Conservation (phyloP, 1,140 invertebrate species). For the Planococcus citri region DNA sequence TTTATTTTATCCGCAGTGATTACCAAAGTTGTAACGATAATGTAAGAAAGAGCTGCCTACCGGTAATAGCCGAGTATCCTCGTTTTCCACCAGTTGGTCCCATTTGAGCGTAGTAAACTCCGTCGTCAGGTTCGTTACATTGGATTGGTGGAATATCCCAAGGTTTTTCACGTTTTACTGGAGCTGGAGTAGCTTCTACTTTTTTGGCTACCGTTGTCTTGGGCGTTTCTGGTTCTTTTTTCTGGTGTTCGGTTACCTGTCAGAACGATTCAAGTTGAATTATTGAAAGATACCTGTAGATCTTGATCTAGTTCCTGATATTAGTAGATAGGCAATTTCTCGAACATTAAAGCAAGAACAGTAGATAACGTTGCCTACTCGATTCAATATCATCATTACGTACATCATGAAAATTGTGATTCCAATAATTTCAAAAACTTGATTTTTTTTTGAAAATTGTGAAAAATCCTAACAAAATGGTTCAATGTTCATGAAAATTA, state of each 20-base stretch:
- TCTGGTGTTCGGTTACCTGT: neutral
- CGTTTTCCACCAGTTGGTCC: slow-evolving; percentile 77
- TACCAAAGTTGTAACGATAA: neutral
- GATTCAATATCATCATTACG: too few species aligned
- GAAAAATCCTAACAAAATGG: too few species aligned
- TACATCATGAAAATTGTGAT: too few species aligned
- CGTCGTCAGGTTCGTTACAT: slow-evolving; percentile 77
- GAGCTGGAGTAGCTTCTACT: slow-evolving; percentile 47
- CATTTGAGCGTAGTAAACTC: slow-evolving; percentile 81
- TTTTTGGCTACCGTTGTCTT: slow-evolving; percentile 12
- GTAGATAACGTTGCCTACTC: too few species aligned
- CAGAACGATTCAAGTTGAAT: neutral
- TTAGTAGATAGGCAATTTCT: too few species aligned
- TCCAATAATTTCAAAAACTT: too few species aligned
- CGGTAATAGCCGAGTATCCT: slow-evolving; percentile 74
- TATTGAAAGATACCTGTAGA: too few species aligned
- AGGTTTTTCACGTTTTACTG: slow-evolving; percentile 42
- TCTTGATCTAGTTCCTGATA: too few species aligned
- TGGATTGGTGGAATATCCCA: slow-evolving; percentile 80
- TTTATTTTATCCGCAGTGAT: neutral
- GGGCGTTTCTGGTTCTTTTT: neutral
- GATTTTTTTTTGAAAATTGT: too few species aligned
- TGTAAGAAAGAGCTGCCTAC: too few species aligned
- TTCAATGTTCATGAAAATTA: too few species aligned
- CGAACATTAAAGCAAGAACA: too few species aligned